A percentile compares a stretch with the other conserved stretches of the same genome.
Conservation (phyloP, 1,140 invertebrate genomes). For the Atopsyche davidsoni region DNA sequence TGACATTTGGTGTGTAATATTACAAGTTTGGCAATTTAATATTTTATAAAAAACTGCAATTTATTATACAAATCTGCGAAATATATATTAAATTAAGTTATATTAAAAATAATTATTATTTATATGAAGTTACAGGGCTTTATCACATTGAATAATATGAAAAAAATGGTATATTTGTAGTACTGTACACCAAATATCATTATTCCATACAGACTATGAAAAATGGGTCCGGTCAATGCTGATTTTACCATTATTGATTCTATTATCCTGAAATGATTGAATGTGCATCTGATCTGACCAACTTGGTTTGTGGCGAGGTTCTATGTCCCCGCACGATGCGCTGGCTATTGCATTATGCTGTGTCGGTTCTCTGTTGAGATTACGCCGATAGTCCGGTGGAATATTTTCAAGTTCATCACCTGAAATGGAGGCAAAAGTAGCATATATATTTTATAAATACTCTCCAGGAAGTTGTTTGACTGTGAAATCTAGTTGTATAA, state of each 20-base stretch:
- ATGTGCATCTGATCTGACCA: conserved; percentile 68
- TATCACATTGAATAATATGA: conserved; percentile 4
- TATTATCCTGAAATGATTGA: conserved; percentile 61
- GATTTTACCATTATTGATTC: conserved; percentile 69
- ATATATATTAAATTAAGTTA: too few species aligned
- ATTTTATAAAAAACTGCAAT: too few species aligned
- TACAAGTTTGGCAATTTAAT: too few species aligned
- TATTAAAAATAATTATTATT: too few species aligned
- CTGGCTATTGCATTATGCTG: conserved; percentile 37
- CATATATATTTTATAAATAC: too few species aligned
- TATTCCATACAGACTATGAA: background rate
- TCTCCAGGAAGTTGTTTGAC: too few species aligned
- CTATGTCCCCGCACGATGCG: conserved; percentile 51
- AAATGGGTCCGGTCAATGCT: conserved; percentile 8
- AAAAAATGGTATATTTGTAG: too few species aligned
- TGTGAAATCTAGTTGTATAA: conserved; percentile 2
- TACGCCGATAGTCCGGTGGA: conserved; percentile 68
- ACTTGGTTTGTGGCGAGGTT: conserved; percentile 60
- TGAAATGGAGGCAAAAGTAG: too few species aligned
- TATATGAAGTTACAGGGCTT: too few species aligned
- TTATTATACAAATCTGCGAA: too few species aligned
- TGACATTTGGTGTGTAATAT: too few species aligned
- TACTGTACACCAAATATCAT: too few species aligned
- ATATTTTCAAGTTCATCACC: conserved; percentile 76
- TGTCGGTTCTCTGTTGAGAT: conserved; percentile 52